Percentiles rank a stretch among this genome's conserved stretches.
Conservation (phyloP, 2,113 vertebrate genomes). For the Hippocampus abdominalis region DNA sequence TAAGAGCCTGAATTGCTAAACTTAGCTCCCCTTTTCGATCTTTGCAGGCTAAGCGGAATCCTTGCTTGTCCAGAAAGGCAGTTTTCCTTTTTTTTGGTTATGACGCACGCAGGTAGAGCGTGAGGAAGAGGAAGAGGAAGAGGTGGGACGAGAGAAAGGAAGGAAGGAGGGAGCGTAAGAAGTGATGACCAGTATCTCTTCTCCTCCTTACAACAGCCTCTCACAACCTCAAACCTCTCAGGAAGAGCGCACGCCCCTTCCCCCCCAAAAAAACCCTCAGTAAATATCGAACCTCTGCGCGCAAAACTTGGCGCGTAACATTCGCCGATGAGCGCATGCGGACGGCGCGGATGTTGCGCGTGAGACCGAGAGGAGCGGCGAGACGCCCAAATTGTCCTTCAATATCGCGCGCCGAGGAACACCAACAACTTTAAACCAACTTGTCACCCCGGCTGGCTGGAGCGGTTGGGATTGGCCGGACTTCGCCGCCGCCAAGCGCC, state of each 20-base stretch:
- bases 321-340: slow-evolving; percentile 37
- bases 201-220: slow-evolving; percentile 56
- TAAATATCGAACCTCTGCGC: slow-evolving; percentile 4
- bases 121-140: not conserved
- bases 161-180: slow-evolving; percentile 4
- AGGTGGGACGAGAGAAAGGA: slow-evolving; percentile 24
- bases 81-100: slow-evolving; percentile 37
- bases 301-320: slow-evolving; percentile 56
- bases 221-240: slow-evolving; percentile 1
- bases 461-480: slow-evolving; percentile 59
- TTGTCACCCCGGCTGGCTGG: slow-evolving; percentile 17
- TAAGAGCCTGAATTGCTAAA: not conserved
- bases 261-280: too few relatives aligned
- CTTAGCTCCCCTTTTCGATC: not conserved
- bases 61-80: slow-evolving; percentile 27
- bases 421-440: slow-evolving; percentile 34
- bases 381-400: slow-evolving; percentile 46
- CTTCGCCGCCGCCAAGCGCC: slow-evolving; percentile 18
- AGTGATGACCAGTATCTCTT: slow-evolving; percentile 33
- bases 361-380: slow-evolving; percentile 58
- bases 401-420: slow-evolving; percentile 27
- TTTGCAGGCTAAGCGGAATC: not conserved
- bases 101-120: slow-evolving; percentile 34
- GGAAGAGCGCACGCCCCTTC: slow-evolving; percentile 26
- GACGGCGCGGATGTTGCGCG: slow-evolving; percentile 66